Conservation (phyloP, 1,140 invertebrate species). For the Micrasema minimum region DNA sequence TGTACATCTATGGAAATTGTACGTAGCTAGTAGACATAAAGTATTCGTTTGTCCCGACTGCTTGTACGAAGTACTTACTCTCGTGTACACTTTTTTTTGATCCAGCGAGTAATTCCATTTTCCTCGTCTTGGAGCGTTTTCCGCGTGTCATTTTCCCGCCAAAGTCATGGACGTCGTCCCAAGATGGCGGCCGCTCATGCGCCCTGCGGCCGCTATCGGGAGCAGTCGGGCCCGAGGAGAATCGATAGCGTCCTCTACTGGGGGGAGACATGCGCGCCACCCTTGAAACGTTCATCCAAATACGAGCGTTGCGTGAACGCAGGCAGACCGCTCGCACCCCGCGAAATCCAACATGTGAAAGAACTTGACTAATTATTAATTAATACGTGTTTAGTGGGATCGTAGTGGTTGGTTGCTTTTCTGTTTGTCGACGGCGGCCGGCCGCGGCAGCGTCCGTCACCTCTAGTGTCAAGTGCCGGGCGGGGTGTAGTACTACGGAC, state of each 20-base stretch:
- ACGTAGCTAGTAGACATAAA: too few relatives aligned
- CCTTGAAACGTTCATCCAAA: constrained; percentile 38
- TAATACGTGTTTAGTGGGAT: constrained; percentile 6
- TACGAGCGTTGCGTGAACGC: constrained; percentile 37
- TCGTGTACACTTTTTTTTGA: too few relatives aligned
- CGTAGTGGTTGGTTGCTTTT: constrained; percentile 4
- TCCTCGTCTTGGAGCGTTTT: not conserved
- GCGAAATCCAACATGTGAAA: constrained; percentile 37
- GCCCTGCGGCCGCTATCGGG: constrained; percentile 25
- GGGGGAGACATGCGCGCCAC: constrained; percentile 40
- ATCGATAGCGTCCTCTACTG: constrained; percentile 31
- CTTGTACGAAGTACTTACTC: too few relatives aligned
- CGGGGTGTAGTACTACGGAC: constrained; percentile 19
- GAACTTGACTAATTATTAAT: constrained; percentile 30
- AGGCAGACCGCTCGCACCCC: constrained; percentile 39
- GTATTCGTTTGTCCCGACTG: not conserved
- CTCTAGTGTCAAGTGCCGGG: constrained; percentile 21
- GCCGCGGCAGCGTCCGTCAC: not conserved
- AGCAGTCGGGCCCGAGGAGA: constrained; percentile 5
- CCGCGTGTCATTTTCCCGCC: constrained; percentile 32
- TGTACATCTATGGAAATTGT: too few relatives aligned
- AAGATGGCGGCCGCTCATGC: constrained; percentile 42
- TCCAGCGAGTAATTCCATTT: not conserved
- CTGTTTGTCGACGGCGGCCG: not conserved
- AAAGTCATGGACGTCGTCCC: constrained; percentile 1